Conservation (phyloP, 2,888 invertebrate genomes). For the Subacronicta megacephala region DNA sequence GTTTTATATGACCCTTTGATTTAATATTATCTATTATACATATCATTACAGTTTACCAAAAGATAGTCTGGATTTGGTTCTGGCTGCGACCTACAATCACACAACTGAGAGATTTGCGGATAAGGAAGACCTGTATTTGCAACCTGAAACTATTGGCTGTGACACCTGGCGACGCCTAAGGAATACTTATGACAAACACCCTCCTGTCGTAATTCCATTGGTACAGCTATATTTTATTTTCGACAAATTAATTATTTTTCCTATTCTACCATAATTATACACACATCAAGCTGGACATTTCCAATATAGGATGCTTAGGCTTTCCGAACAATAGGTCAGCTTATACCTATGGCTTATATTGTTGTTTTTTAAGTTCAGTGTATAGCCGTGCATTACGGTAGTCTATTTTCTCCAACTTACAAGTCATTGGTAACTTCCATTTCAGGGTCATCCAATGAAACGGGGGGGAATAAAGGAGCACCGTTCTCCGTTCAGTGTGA, state of each 20-base stretch:
- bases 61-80: slow-evolving; percentile 92
- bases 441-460: slow-evolving; percentile 89
- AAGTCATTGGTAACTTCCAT: neutral
- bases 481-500: slow-evolving; percentile 92
- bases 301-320: too few relatives aligned
- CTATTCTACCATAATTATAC: too few relatives aligned
- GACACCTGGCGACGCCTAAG: slow-evolving; percentile 92
- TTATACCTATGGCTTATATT: too few relatives aligned
- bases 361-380: too few relatives aligned
- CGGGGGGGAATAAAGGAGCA: slow-evolving; percentile 91
- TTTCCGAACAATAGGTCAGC: too few relatives aligned
- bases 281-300: too few relatives aligned
- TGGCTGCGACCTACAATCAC: slow-evolving; percentile 92
- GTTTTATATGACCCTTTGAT: too few relatives aligned
- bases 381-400: too few relatives aligned
- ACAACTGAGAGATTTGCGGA: slow-evolving; percentile 91
- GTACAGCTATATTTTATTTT: slow-evolving; percentile 56
- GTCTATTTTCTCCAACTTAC: too few relatives aligned
- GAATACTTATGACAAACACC: slow-evolving; percentile 89
- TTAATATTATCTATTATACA: neutral
- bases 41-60: slow-evolving; percentile 85
- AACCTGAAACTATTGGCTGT: slow-evolving; percentile 91
- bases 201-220: slow-evolving; percentile 82
- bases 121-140: slow-evolving; percentile 90
- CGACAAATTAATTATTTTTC: too few relatives aligned